A percentile compares a stretch with the other conserved stretches of the same genome.
phyloP scores from a whole-genome alignment of 2,888 invertebrate species.

The Sphaerophoria taeniata region DNA sequence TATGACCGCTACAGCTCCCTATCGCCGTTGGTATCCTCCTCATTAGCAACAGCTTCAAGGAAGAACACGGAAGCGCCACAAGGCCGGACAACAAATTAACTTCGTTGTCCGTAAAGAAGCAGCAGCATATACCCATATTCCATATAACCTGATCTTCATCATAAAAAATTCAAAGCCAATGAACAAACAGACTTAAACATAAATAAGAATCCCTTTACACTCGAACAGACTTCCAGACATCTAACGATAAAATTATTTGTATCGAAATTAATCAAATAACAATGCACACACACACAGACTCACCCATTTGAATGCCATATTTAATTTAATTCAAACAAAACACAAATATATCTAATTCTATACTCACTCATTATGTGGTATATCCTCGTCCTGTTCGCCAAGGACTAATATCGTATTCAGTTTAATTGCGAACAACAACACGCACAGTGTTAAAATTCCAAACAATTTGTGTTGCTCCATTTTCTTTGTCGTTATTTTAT shows the following conservation, averaged over 20 bases:
- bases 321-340: constrained; percentile 23
- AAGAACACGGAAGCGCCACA: constrained; percentile 65
- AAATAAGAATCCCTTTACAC: no score
- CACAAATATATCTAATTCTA: constrained; percentile 27
- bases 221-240: no score
- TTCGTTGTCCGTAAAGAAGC: constrained; percentile 69
- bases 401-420: constrained; percentile 78
- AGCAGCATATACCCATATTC: constrained; percentile 80
- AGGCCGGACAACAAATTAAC: constrained; percentile 72
- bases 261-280: no score
- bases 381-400: constrained; percentile 92
- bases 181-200: no score
- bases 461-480: constrained; percentile 73
- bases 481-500: constrained; percentile 49
- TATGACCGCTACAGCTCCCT: no score
- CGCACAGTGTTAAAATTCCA: constrained; percentile 79
- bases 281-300: no score
- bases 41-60: constrained; percentile 72
- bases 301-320: no score
- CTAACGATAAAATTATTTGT: no score
- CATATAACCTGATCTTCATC: no score
- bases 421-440: constrained; percentile 79
- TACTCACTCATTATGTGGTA: constrained; percentile 95
- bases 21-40: constrained; percentile 58
- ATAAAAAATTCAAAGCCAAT: no score